phyloP scores from a whole-genome alignment of 2,888 invertebrate genomes.

The Acleris laterana region DNA sequence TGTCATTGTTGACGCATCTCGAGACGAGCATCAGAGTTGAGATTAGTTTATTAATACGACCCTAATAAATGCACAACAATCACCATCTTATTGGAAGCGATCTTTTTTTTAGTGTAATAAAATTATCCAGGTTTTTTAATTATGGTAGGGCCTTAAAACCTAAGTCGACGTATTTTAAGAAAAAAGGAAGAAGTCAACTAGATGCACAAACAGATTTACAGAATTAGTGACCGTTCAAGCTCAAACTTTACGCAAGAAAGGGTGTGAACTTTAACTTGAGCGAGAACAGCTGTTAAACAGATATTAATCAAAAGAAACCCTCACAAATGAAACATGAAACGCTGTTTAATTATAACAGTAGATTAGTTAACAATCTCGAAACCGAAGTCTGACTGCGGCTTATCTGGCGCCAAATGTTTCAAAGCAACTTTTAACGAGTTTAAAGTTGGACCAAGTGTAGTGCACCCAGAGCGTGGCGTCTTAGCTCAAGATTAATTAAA shows the following conservation, averaged over 20 bases:
- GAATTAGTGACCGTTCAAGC: neutral
- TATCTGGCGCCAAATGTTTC: constrained; percentile 84
- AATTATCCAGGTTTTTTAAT: no score
- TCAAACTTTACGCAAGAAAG: neutral
- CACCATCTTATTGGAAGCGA: no score
- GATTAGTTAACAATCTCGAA: constrained; percentile 81
- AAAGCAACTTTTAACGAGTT: constrained; percentile 84
- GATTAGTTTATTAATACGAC: no score
- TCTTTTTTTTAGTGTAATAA: no score
- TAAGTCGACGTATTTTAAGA: constrained; percentile 21
- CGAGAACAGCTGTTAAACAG: constrained; percentile 38
- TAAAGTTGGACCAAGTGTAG: constrained; percentile 81
- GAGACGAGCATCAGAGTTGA: no score
- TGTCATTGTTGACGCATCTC: no score
- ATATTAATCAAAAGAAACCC: constrained; percentile 44
- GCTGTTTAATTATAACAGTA: constrained; percentile 80
- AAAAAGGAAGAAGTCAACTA: neutral
- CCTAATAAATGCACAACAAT: no score
- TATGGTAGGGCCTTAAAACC: no score
- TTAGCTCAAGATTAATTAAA: constrained; percentile 83
- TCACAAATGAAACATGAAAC: constrained; percentile 60
- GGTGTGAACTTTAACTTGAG: constrained; percentile 7
- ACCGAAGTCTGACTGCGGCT: constrained; percentile 79
- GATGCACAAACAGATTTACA: neutral
- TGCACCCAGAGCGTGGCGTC: constrained; percentile 74